These are phyloP conservation scores for Hoplodrina ambigua DNA, from an alignment of 2,888 invertebrate species.

Conservation along the genomic window DNA sequence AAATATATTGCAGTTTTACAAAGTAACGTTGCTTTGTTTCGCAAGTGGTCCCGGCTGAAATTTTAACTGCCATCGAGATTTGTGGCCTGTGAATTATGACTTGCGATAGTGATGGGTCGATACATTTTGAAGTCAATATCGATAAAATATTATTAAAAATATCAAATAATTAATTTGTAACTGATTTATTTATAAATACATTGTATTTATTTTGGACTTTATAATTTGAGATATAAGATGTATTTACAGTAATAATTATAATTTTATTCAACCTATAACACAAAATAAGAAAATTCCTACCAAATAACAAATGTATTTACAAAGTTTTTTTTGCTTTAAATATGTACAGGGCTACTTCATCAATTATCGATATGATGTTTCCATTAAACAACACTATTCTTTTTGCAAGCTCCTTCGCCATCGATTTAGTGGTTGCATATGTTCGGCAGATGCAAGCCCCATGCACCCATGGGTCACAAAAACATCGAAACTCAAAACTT, in stretches of 20 bases:
- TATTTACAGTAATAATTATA: too few relatives aligned
- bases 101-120: conserved; percentile 68
- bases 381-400: conserved; percentile 69
- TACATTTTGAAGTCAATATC: conserved; percentile 64
- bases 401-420: conserved; percentile 82
- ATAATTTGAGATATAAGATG: too few relatives aligned
- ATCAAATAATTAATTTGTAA: too few relatives aligned
- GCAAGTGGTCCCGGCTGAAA: conserved; percentile 73
- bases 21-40: conserved; percentile 77
- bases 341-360: too few relatives aligned
- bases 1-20: conserved; percentile 65
- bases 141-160: conserved; percentile 31
- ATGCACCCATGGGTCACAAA: conserved; percentile 71
- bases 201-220: too few relatives aligned
- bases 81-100: conserved; percentile 86
- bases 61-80: conserved; percentile 84
- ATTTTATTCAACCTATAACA: too few relatives aligned
- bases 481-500: conserved; percentile 72
- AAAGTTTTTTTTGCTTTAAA: too few relatives aligned
- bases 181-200: too few relatives aligned
- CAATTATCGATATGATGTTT: conserved; percentile 32
- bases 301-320: too few relatives aligned
- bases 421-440: conserved; percentile 83
- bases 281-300: too few relatives aligned
- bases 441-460: conserved; percentile 82